Conservation (phyloP, 2,797 vertebrate genomes). For the Sebastes trivittatus region DNA sequence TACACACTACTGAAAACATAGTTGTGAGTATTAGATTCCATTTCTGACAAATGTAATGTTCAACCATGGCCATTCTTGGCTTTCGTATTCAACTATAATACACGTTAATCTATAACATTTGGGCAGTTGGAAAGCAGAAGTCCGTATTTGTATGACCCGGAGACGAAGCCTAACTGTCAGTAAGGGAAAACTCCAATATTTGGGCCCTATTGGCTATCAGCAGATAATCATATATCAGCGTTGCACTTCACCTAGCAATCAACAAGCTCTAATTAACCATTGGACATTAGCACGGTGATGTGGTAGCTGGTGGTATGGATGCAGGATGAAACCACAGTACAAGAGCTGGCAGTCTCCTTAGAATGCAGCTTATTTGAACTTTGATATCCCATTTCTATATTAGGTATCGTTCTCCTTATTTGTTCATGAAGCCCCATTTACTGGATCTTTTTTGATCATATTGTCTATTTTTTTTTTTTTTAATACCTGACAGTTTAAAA, state of each 20-base stretch:
- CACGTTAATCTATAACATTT: not conserved
- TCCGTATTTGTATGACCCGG: not conserved
- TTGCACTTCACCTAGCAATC: not conserved
- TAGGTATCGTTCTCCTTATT: not conserved
- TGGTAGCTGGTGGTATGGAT: not conserved
- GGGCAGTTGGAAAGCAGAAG: not conserved
- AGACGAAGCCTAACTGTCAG: not conserved
- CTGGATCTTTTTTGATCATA: not conserved
- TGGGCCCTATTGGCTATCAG: not conserved
- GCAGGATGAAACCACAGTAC: not conserved
- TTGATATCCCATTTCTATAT: not conserved
- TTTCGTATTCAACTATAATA: not conserved
- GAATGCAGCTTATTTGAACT: not conserved
- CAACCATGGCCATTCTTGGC: not conserved
- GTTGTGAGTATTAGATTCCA: not conserved
- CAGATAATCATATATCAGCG: slow-evolving; percentile 7
- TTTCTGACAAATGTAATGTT: not conserved
- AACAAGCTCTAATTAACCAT: slow-evolving; percentile 10
- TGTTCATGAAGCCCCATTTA: not conserved
- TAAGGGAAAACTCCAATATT: not conserved
- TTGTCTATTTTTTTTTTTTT: slow-evolving; percentile 24
- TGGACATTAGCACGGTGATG: not conserved
- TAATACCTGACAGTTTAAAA: slow-evolving; percentile 26
- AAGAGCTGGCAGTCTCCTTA: not conserved
- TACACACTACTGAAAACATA: no score